Conservation (phyloP, 2,888 invertebrate species). For the Brachynemurus nebulosus region DNA sequence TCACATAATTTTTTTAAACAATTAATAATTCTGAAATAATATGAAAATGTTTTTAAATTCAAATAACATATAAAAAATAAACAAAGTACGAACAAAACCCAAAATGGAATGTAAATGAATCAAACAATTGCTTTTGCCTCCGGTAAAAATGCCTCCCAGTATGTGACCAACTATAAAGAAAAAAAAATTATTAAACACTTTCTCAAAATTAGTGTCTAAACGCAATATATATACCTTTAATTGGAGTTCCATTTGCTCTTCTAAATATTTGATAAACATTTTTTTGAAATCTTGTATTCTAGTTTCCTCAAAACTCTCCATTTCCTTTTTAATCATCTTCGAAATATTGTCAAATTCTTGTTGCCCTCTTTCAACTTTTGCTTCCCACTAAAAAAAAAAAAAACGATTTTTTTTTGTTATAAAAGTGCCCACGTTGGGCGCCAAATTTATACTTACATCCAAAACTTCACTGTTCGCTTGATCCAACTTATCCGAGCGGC, state of each 20-base stretch:
- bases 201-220: not conserved
- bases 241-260: constrained; percentile 88
- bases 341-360: constrained; percentile 94
- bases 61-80: no score
- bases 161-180: constrained; percentile 62
- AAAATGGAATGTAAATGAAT: constrained; percentile 28
- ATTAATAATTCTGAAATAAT: no score
- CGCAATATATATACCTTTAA: constrained; percentile 52
- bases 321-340: constrained; percentile 83
- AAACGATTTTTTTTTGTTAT: not conserved
- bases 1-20: no score
- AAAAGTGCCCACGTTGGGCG: not conserved
- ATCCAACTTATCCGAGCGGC: constrained; percentile 78
- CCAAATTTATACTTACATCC: constrained; percentile 45
- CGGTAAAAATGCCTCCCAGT: constrained; percentile 93
- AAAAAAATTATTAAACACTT: constrained; percentile 6
- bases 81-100: no score
- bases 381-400: constrained; percentile 58
- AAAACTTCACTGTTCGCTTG: constrained; percentile 82
- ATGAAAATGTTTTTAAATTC: no score
- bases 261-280: constrained; percentile 81
- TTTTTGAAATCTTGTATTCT: constrained; percentile 82
- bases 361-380: constrained; percentile 92
- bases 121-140: constrained; percentile 87
- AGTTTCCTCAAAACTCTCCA: constrained; percentile 81